Conservation (phyloP, 2,113 vertebrate species). For the Acanthochromis polyacanthus region DNA sequence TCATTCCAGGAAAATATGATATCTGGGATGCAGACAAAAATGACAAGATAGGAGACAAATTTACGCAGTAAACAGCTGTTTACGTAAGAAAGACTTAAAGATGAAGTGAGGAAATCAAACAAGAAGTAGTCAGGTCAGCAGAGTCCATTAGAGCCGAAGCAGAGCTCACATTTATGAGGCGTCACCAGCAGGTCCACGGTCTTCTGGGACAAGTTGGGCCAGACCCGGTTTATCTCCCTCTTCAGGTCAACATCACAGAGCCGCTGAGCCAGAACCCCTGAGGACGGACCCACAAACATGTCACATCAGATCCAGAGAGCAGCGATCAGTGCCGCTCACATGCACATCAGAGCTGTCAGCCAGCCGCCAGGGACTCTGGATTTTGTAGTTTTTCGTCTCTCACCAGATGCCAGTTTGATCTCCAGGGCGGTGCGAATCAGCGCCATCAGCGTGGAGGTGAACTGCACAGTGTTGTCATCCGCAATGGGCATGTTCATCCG, state of each 20-base stretch:
- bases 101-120: background rate
- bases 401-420: conserved; percentile 97
- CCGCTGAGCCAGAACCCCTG: conserved; percentile 92
- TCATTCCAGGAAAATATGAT: no score
- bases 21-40: background rate
- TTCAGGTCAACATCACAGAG: conserved; percentile 92
- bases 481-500: conserved; percentile 99
- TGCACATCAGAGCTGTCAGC: background rate
- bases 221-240: conserved; percentile 92
- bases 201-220: conserved; percentile 95
- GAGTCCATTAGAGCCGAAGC: background rate
- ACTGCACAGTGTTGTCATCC: conserved; percentile 92
- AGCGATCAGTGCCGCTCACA: conserved; percentile 11
- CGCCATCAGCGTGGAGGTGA: conserved; percentile 97
- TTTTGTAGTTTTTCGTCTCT: conserved; percentile 46
- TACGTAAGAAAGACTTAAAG: background rate
- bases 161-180: conserved; percentile 91
- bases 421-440: conserved; percentile 96
- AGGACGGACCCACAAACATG: conserved; percentile 25
- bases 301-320: conserved; percentile 41
- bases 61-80: no score
- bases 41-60: background rate
- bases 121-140: background rate
- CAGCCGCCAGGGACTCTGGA: conserved; percentile 24
- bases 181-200: conserved; percentile 95